phyloP scores from a whole-genome alignment of 2,888 invertebrate species.

The Notodonta ziczac region DNA sequence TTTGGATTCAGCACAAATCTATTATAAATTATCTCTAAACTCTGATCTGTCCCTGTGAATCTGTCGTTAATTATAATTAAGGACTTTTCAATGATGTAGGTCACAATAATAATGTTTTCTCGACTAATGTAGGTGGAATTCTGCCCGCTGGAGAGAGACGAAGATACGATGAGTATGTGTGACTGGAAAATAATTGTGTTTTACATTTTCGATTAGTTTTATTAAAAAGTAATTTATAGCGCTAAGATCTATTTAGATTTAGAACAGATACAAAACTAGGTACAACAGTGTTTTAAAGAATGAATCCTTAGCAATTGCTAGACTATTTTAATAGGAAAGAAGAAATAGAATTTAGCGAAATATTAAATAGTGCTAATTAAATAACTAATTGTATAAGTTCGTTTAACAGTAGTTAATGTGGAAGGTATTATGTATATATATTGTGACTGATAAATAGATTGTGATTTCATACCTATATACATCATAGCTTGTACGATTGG shows the following conservation, averaged over 20 bases:
- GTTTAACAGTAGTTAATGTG: too few species aligned
- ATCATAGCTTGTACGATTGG: too few species aligned
- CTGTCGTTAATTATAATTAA: too few species aligned
- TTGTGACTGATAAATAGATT: too few species aligned
- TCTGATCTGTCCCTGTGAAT: too few species aligned
- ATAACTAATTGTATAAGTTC: too few species aligned
- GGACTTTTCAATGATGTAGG: not conserved
- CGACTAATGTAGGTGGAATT: slow-evolving; percentile 58
- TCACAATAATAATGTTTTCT: slow-evolving; percentile 39
- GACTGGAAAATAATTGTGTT: slow-evolving; percentile 29
- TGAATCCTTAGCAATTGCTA: not conserved
- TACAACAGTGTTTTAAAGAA: not conserved
- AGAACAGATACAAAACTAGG: not conserved
- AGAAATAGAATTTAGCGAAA: not conserved
- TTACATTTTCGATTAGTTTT: not conserved
- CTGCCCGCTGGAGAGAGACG: slow-evolving; percentile 41
- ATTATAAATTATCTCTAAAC: not conserved
- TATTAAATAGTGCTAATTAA: too few species aligned
- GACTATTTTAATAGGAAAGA: not conserved
- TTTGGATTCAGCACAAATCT: not conserved
- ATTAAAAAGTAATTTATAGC: slow-evolving; percentile 14
- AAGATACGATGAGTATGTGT: slow-evolving; percentile 61
- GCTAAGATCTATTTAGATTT: slow-evolving; percentile 16
- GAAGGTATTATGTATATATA: too few species aligned
- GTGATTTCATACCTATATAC: too few species aligned